Evolutionary conservation across 2,888 invertebrate genomes (phyloP).

Genomic region (Lydus trimaculatus): DNA sequence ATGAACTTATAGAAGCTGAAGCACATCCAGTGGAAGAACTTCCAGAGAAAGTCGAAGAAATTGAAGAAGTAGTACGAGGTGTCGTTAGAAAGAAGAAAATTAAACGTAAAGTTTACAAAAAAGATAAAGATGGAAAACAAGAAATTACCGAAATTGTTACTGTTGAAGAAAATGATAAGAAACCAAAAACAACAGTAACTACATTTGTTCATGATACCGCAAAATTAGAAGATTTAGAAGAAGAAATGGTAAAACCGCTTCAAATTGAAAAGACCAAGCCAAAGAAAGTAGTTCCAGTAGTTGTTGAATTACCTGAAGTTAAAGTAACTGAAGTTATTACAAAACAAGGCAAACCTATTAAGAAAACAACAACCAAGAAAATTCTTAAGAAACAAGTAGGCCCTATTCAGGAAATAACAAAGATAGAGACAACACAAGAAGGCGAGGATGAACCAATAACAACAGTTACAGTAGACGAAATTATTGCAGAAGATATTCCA

Average conservation of each 20-base stretch:
- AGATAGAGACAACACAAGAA: slow-evolving; percentile 49
- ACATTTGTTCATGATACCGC: slow-evolving; percentile 37
- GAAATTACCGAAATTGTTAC: slow-evolving; percentile 63
- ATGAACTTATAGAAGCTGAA: slow-evolving; percentile 50
- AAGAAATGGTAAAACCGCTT: slow-evolving; percentile 30
- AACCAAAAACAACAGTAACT: slow-evolving; percentile 55
- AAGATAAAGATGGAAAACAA: slow-evolving; percentile 57
- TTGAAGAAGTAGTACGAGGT: slow-evolving; percentile 31
- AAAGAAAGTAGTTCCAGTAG: slow-evolving; percentile 42
- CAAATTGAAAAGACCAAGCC: slow-evolving; percentile 37
- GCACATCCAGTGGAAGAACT: slow-evolving; percentile 39
- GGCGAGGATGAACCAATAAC: slow-evolving; percentile 42
- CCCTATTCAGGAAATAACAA: slow-evolving; percentile 52
- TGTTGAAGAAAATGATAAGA: slow-evolving; percentile 56
- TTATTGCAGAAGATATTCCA: slow-evolving; percentile 39
- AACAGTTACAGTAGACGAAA: slow-evolving; percentile 41
- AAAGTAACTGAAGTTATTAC: slow-evolving; percentile 47
- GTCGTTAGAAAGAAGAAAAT: slow-evolving; percentile 36
- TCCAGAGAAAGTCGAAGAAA: slow-evolving; percentile 40
- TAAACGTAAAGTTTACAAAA: slow-evolving; percentile 40
- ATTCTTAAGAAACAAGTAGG: slow-evolving; percentile 58
- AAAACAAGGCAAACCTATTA: slow-evolving; percentile 41
- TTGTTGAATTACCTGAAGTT: slow-evolving; percentile 57
- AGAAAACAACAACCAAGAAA: slow-evolving; percentile 51
- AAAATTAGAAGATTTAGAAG: slow-evolving; percentile 34